Evolutionary conservation across 2,797 vertebrate species (phyloP), one percentile per base, ranked within the genome.

Genomic region (Poeciliopsis presidionis): DNA sequence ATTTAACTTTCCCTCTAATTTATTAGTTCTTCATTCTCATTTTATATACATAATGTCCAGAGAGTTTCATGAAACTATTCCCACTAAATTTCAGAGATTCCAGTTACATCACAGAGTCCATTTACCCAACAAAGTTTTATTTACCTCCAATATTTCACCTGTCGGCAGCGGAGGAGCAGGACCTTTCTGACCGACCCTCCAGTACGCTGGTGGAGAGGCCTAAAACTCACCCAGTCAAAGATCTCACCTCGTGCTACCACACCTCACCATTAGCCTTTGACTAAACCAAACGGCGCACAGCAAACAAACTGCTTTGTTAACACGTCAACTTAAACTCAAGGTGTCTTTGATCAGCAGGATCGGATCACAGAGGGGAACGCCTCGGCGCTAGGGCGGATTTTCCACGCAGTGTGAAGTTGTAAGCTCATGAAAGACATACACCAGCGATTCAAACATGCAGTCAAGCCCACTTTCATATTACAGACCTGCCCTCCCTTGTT

Each of bases 401-500:
- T 94, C 87, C 89, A 94, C 90, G 83, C 93, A 92, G 93, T 91
- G 83, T 94, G 94, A 94, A 94, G 93, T 89, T 86, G 77, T 95
- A 94, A 95, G 94, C 94, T 93, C 88, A 91, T 94, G 91, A 94
- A 91, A 90, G 94, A 93, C 92, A 95, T 85, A 93, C 93, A 91
- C 92, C 91, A 92, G 83, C 84, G 92, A 93, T 87, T 94, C 91
- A 90, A 91, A 90, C 89, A 90, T 87, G 90, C 85, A 90, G 84
- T 90, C 77, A 53, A 86, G 85, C 87, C 81, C 51, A n/a, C 86
- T 88, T 90, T 88, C 91, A 93, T 90, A 92, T 92, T 90, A 90
- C 86, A 88, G 65, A 84, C 57, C n/a, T 81, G 69, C 77, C 71
- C 80, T n/a, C 65, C 53, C 47, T 84, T 74, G 75, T 70, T 79